Conservation (phyloP, 2,888 invertebrate genomes). For the Calameuta filiformis region DNA sequence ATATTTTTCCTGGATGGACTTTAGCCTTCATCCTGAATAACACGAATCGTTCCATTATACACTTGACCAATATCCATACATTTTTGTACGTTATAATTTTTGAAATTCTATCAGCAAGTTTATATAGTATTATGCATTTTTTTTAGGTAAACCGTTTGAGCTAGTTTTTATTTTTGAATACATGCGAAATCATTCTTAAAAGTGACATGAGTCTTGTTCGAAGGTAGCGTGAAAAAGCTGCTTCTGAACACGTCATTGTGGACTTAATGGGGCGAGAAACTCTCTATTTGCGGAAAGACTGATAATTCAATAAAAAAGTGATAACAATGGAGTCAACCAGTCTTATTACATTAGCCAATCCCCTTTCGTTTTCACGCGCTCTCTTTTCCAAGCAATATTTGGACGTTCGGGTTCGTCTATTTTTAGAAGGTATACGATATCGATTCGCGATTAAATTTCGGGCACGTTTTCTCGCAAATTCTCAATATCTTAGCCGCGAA, state of each 20-base stretch:
- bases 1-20: background rate
- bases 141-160: background rate
- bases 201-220: background rate
- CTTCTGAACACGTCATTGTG: background rate
- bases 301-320: background rate
- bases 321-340: background rate
- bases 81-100: background rate
- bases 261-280: background rate
- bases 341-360: background rate
- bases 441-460: background rate
- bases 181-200: background rate
- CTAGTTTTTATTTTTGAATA: background rate
- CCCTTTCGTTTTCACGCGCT: background rate
- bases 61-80: background rate
- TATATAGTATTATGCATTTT: background rate
- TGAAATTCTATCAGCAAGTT: background rate
- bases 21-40: background rate
- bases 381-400: background rate
- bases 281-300: background rate
- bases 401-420: background rate
- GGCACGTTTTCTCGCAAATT: background rate
- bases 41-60: background rate
- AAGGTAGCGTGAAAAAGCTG: background rate
- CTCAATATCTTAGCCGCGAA: background rate
- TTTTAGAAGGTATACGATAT: background rate